Conservation (phyloP, 2,113 vertebrate genomes). For the Solea senegalensis region DNA sequence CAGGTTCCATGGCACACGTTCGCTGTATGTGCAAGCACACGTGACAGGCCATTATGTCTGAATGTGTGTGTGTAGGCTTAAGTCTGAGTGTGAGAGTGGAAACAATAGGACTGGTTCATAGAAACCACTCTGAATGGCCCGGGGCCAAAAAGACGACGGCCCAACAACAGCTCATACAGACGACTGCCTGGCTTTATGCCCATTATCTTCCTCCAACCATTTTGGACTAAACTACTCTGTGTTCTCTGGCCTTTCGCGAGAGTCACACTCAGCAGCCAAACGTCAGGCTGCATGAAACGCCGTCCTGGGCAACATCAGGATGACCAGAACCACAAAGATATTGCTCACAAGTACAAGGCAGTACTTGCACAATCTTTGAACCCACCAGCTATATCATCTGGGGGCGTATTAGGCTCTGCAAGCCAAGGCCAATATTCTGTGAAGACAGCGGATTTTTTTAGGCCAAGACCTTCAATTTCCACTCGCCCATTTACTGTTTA, state of each 20-base stretch:
- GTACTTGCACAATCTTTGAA: not conserved
- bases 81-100: constrained; percentile 48
- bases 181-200: constrained; percentile 49
- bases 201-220: constrained; percentile 61
- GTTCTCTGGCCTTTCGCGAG: constrained; percentile 67
- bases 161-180: constrained; percentile 75
- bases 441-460: too few species aligned
- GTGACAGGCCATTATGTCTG: constrained; percentile 40
- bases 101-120: constrained; percentile 80
- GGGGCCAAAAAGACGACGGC: constrained; percentile 70
- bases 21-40: constrained; percentile 31
- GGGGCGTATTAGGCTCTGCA: too few species aligned
- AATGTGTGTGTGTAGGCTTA: constrained; percentile 39
- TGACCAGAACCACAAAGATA: not conserved
- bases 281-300: constrained; percentile 47
- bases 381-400: not conserved
- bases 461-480: too few species aligned
- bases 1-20: constrained; percentile 14
- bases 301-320: constrained; percentile 9
- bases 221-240: constrained; percentile 57
- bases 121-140: constrained; percentile 66
- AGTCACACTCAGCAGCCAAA: constrained; percentile 66
- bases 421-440: too few species aligned
- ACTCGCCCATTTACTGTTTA: not conserved
- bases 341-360: constrained; percentile 3